Evolutionary conservation across 2,113 vertebrate genomes (phyloP).

Genomic region (Laterallus jamaicensis): DNA sequence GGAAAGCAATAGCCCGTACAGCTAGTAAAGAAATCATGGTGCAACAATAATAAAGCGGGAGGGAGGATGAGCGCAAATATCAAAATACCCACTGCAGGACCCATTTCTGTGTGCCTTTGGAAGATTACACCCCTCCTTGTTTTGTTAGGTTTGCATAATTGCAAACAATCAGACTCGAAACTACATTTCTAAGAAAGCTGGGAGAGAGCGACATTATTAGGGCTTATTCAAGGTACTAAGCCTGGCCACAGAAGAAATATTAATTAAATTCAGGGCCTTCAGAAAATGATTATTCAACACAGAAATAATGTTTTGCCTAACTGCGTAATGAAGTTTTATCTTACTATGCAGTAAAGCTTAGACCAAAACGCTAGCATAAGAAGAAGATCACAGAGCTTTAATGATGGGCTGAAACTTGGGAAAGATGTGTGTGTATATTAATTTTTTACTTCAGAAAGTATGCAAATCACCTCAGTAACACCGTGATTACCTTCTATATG

Average conservation of each 20-base stretch:
- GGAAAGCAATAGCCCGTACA: not conserved
- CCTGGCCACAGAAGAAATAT: conserved; percentile 52
- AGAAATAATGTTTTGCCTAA: conserved; percentile 46
- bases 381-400: conserved; percentile 21
- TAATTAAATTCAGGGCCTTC: conserved; percentile 59
- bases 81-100: not conserved
- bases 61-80: not conserved
- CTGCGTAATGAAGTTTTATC: conserved; percentile 22
- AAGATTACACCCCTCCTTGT: not conserved
- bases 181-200: not conserved
- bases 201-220: conserved; percentile 24
- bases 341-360: not conserved
- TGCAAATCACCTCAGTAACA: conserved; percentile 8
- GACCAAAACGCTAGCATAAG: not conserved
- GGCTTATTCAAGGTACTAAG: conserved; percentile 38
- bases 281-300: conserved; percentile 58
- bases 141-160: not conserved
- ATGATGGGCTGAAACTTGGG: not conserved
- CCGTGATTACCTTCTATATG: not conserved
- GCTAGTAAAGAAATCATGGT: not conserved
- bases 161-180: not conserved
- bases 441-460: not conserved
- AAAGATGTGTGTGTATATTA: not conserved
- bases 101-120: not conserved
- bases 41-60: not conserved